A percentile compares a stretch with the other conserved stretches of the same genome.
phyloP scores from a whole-genome alignment of 2,113 vertebrate genomes.

The Scomber colias region DNA sequence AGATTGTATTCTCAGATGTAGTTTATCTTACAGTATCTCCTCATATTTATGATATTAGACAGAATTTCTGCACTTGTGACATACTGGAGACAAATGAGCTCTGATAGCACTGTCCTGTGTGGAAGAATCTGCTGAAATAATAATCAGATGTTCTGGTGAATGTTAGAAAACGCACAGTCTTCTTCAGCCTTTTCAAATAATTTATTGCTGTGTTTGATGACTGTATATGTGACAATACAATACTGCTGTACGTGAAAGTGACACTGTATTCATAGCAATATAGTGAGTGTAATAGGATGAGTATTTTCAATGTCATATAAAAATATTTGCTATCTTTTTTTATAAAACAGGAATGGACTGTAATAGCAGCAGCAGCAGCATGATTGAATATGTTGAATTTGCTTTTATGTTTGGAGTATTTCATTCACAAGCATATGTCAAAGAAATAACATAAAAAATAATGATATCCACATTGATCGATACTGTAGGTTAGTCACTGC shows the following conservation, averaged over 20 bases:
- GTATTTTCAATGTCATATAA: conserved; percentile 52
- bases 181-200: conserved; percentile 56
- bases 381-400: conserved; percentile 2
- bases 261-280: conserved; percentile 53
- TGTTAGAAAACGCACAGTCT: conserved; percentile 34
- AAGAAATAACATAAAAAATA: background rate
- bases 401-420: conserved; percentile 39
- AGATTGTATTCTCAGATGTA: conserved; percentile 2
- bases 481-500: background rate
- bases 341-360: conserved; percentile 21
- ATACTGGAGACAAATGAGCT: background rate
- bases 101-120: background rate
- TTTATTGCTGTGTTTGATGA: conserved; percentile 62
- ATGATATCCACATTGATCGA: conserved; percentile 11
- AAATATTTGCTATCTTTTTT: conserved; percentile 51
- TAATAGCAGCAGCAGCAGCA: conserved; percentile 20
- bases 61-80: background rate
- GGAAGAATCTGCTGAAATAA: conserved; percentile 3
- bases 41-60: background rate
- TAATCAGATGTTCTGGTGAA: conserved; percentile 1
- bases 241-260: conserved; percentile 44
- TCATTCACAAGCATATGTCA: background rate
- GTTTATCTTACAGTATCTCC: background rate
- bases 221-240: conserved; percentile 58
- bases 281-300: conserved; percentile 42